Conservation (phyloP, 2,113 vertebrate genomes). For the Diadophis punctatus region DNA sequence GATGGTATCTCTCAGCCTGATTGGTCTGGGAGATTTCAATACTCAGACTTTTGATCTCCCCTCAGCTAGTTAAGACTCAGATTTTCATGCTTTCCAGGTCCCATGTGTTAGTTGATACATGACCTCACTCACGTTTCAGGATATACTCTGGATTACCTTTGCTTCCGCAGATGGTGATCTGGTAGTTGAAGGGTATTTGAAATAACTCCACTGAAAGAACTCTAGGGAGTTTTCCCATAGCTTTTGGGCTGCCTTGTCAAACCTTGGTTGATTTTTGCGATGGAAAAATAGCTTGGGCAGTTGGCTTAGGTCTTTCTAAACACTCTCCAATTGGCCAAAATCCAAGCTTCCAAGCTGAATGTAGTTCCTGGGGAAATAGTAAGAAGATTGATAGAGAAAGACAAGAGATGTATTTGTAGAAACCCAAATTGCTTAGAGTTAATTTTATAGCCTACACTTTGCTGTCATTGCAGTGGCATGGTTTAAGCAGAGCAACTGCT, state of each 20-base stretch:
- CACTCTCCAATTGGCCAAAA: not conserved
- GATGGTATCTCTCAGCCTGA: not conserved
- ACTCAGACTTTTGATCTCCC: not conserved
- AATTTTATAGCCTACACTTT: not conserved
- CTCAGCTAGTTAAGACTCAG: not conserved
- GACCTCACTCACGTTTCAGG: not conserved
- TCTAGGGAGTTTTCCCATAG: not conserved
- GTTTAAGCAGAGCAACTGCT: not conserved
- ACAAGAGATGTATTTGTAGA: not conserved
- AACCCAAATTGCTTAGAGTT: not conserved
- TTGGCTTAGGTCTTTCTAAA: not conserved
- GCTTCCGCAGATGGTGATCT: not conserved
- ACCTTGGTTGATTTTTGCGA: not conserved
- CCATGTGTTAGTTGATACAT: not conserved
- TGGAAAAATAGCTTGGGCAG: not conserved
- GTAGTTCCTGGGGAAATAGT: not conserved
- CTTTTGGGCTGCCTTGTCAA: not conserved
- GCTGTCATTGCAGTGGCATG: not conserved
- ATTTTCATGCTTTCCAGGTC: not conserved
- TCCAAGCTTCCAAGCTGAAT: not conserved
- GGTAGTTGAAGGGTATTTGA: not conserved
- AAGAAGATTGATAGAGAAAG: not conserved
- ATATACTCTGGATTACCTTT: not conserved
- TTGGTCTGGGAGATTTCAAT: not conserved
- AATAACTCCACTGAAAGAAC: not conserved